phyloP scores from a whole-genome alignment of 2,888 invertebrate species.

The Acheta domesticus region DNA sequence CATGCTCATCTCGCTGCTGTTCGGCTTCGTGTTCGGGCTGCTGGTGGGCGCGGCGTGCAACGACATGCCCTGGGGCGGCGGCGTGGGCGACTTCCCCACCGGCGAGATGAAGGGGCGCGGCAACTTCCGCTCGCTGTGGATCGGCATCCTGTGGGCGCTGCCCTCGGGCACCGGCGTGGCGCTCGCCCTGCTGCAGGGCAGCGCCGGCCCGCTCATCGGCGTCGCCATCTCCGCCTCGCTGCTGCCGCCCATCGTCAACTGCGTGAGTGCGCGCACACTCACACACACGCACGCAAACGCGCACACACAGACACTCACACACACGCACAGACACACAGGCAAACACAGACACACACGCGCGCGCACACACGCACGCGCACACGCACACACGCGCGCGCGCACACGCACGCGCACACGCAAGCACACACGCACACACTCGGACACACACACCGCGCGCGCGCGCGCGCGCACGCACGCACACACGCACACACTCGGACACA shows the following conservation, averaged over 20 bases:
- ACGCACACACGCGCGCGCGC: too few species aligned
- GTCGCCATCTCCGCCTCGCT: constrained; percentile 87
- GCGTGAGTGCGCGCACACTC: constrained; percentile 55
- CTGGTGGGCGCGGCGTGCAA: constrained; percentile 61
- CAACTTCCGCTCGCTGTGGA: constrained; percentile 68
- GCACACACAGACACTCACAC: too few species aligned
- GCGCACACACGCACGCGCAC: too few species aligned
- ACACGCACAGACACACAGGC: too few species aligned
- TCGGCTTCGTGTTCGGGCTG: constrained; percentile 77
- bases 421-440: too few species aligned
- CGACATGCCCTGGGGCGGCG: constrained; percentile 67
- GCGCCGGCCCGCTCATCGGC: constrained; percentile 79
- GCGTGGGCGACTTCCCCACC: constrained; percentile 68
- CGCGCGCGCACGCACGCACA: too few species aligned
- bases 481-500: too few species aligned
- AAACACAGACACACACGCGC: too few species aligned
- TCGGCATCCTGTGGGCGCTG: constrained; percentile 71
- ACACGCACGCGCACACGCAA: too few species aligned
- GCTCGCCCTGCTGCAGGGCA: constrained; percentile 78
- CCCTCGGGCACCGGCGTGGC: constrained; percentile 79
- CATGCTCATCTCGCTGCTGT: constrained; percentile 68
- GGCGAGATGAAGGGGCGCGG: constrained; percentile 76
- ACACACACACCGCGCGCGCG: too few species aligned
- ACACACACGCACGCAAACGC: neutral
- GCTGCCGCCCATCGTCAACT: constrained; percentile 80